phyloP scores from a whole-genome alignment of 2,888 invertebrate genomes.

The Lepidonotus clava region DNA sequence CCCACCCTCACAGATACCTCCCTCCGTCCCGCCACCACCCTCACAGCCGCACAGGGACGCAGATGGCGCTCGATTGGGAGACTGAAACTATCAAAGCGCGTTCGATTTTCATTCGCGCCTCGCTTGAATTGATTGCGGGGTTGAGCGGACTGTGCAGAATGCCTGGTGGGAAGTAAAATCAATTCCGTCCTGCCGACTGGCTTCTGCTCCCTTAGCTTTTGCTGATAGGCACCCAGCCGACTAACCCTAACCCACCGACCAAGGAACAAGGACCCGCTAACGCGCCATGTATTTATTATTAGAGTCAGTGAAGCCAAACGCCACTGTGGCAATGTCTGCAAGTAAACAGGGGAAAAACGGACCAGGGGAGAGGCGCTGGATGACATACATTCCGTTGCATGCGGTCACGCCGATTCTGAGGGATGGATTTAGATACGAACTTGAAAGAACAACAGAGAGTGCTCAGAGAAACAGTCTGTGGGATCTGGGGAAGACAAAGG shows the following conservation, averaged over 20 bases:
- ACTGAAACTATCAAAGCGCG: conserved; percentile 42
- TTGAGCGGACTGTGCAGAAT: background rate
- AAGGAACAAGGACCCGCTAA: background rate
- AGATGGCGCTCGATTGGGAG: background rate
- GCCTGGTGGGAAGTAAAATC: background rate
- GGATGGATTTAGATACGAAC: background rate
- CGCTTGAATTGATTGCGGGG: conserved; percentile 36
- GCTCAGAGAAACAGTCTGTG: background rate
- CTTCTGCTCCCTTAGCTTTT: too few relatives aligned
- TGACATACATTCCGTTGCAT: conserved; percentile 1
- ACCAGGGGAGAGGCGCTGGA: too few relatives aligned
- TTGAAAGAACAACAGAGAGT: background rate
- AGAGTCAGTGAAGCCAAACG: background rate
- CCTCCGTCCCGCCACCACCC: too few relatives aligned
- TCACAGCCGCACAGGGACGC: background rate
- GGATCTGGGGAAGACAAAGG: background rate
- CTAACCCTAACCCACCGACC: background rate
- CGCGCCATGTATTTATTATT: background rate
- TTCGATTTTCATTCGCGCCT: conserved; percentile 50
- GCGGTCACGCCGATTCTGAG: background rate
- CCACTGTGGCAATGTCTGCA: background rate
- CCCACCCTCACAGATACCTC: background rate
- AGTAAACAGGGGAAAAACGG: too few relatives aligned
- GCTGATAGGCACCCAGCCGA: background rate
- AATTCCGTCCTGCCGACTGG: background rate